Evolutionary conservation across 2,888 invertebrate genomes (phyloP), one percentile per base, ranked within the genome.

Genomic region (Drosophila pegasa): DNA sequence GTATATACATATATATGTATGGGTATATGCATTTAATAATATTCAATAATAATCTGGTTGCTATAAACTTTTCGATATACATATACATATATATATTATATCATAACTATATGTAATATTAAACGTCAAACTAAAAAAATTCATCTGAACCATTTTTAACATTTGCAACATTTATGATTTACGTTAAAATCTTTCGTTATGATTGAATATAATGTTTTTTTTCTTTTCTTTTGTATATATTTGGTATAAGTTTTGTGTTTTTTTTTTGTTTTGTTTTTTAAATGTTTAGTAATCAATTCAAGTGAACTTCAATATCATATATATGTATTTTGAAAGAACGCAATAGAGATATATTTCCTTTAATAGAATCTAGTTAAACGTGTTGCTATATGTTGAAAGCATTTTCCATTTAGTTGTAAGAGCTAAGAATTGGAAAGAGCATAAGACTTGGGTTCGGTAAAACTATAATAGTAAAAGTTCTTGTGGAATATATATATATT

Each of bases 111-210:
- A 65, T 79, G 71, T 76, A 63, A 73, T 77, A 76, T 55, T 68
- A 72, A 80, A 85, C 68, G 52, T 75, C 71, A 68, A 64, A 81
- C 82, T 72, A 66, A 69, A 73, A 22, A 37, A 52, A 37, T 27
- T 69, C 70, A 70, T 73, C 81, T 71, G 87, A 87, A 83, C 78
- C 75, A 87, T 87, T 51, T 51, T 78, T 76, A 87, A 83, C 83
- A 87, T 63, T 87, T 83, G 61, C 60, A 83, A 83, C 82, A 87
- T 87, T 87, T 84, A 78, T 86, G 88, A 82, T 86, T 82, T 86
- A 82, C 83, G 69, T 73, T 85, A 87, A 84, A 84, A 74, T 76
- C 74, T 73, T 75, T 75, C 71, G 62, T 75, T 75, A 79, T 77
- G 80, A 73, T 79, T 81, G 81, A 80, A 77, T 79, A 88, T 78